Percentiles rank a stretch among this genome's conserved stretches.
phyloP scores from a whole-genome alignment of 2,888 invertebrate species.

The Lithodes maja region DNA sequence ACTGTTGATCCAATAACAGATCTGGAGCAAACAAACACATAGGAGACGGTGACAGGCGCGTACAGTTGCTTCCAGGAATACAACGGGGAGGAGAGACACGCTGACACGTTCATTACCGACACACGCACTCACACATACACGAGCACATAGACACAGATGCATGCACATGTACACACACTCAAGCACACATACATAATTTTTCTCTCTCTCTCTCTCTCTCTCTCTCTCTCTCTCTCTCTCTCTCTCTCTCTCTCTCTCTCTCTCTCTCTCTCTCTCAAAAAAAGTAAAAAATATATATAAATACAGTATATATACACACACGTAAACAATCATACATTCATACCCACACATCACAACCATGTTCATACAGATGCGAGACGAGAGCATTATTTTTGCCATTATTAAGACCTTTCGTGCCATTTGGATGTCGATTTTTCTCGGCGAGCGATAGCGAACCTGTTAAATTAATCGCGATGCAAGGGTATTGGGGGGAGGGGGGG shows the following conservation, averaged over 20 bases:
- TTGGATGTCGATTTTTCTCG: too few species aligned
- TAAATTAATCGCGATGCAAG: too few species aligned
- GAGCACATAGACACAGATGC: constrained; percentile 14
- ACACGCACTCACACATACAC: constrained; percentile 27
- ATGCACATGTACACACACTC: constrained; percentile 7
- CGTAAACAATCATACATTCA: background rate
- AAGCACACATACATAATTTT: background rate
- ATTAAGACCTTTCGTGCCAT: too few species aligned
- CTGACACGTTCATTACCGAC: background rate
- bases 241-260: constrained; percentile 2
- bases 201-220: background rate
- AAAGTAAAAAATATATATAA: too few species aligned
- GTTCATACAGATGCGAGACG: background rate
- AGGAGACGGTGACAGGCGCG: too few species aligned
- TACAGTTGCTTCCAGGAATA: background rate
- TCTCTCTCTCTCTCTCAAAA: background rate
- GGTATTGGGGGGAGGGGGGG: too few species aligned
- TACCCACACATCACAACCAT: background rate
- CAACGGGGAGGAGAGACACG: background rate
- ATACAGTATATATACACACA: background rate
- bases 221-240: background rate
- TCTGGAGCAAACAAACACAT: too few species aligned
- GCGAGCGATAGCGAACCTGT: too few species aligned
- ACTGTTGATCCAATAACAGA: too few species aligned
- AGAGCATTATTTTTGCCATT: too few species aligned